A percentile compares a stretch with the other conserved stretches of the same genome.
These are phyloP conservation scores for Melanostigma gelatinosum DNA, from an alignment of 2,113 vertebrate genomes.

Conservation along the genomic window DNA sequence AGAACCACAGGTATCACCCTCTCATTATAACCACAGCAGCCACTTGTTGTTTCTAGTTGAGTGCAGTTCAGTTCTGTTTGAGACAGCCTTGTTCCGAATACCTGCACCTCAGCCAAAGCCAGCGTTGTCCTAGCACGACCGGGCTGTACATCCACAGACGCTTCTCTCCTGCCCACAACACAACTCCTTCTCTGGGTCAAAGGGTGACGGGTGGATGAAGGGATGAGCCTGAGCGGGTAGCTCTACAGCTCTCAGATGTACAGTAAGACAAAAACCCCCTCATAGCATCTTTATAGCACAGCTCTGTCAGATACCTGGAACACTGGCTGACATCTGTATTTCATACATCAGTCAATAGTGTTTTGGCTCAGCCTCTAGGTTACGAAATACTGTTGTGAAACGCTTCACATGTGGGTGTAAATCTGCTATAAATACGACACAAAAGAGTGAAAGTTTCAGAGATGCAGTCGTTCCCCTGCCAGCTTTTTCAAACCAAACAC, in stretches of 20 bases:
- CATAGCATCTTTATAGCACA: not conserved
- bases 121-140: not conserved
- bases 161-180: not conserved
- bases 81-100: not conserved
- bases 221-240: not conserved
- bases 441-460: slow-evolving; percentile 1
- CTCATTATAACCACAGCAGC: not conserved
- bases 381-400: slow-evolving; percentile 38
- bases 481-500: not conserved
- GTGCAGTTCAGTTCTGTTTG: not conserved
- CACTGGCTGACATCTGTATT: slow-evolving; percentile 9
- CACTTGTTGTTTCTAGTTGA: not conserved
- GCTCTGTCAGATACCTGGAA: not conserved
- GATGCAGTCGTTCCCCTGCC: not conserved
- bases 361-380: not conserved
- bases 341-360: slow-evolving; percentile 2
- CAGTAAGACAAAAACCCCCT: not conserved
- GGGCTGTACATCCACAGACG: not conserved
- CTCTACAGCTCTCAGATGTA: slow-evolving; percentile 1
- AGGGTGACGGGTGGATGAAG: not conserved
- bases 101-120: slow-evolving; percentile 6
- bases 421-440: slow-evolving; percentile 13
- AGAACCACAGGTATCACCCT: not conserved
- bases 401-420: slow-evolving; percentile 23
- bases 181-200: slow-evolving; percentile 2